Base-by-base conservation (phyloP, 2,888 invertebrate species). In the Protodeltote pygarga region DNA sequence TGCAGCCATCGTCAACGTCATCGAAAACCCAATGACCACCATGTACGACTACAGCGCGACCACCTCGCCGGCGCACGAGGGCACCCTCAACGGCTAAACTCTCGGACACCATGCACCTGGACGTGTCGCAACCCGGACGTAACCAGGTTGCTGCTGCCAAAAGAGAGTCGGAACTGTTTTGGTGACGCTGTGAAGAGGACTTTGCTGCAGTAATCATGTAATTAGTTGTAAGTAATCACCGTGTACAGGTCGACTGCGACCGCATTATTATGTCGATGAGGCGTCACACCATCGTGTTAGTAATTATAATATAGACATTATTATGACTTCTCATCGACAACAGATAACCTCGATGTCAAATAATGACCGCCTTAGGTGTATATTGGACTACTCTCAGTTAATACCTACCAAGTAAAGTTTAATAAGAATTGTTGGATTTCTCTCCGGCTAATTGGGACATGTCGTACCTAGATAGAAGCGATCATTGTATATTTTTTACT, bases 11-110 rank as follows among this genome's bases (percentile, higher is more conserved):
- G 67, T 83, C 5, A 73, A 85, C 58, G 76, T 91, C 21, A 87
- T 90, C 32, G 88, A 84, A 40, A 90, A 90, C 58, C 90, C 90
- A 0, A 86, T 90, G 87, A 78, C 82, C 52, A 71, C 72, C 1
- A 58, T 72, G 31, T 69, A 71, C 13, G 73, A 73, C 40, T 27
- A 38, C 34, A 41, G 29, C 28, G 17, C 45, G 9, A 8, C 19
- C 10, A 8, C 27, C 5, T 23, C 47, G 31, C 34, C 32, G 14
- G 15, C 47, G 17, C 40, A 34, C 9, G 54, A 60, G 14, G 40
- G 41, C 9, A 9, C 45, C 5, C 21, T 42, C 20, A 28, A 27
- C n/a, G 48, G 37, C 20, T 58, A 61, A 13, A 16, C 28, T 1
- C 14, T 5, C 16, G n/a, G 25, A 21, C 32, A 5, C 5, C 21